Percentiles rank a stretch among this genome's conserved stretches.
Conservation (phyloP, 1,140 invertebrate genomes). For the Zaprionus ghesquierei region DNA sequence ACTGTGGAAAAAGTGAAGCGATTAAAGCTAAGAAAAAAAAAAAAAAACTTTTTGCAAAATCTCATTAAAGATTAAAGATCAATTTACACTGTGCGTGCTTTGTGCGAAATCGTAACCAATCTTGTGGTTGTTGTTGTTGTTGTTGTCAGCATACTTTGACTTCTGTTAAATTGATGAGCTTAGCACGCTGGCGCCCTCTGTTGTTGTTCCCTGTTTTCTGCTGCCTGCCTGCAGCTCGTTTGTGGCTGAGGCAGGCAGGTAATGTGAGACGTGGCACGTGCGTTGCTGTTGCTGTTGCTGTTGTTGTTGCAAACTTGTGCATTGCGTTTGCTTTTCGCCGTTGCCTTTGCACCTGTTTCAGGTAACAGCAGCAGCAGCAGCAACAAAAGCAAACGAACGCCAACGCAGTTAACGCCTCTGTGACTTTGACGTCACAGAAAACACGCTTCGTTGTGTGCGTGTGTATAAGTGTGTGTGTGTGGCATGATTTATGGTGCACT, state of each 20-base stretch:
- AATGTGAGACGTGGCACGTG: slow-evolving; percentile 19
- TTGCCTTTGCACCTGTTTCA: slow-evolving; percentile 23
- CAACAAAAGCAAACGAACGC: slow-evolving; percentile 7
- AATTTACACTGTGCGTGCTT: background rate
- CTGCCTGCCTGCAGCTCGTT: no score
- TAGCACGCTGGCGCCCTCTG: background rate
- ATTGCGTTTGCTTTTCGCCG: background rate
- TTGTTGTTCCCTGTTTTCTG: background rate
- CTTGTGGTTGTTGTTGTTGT: background rate
- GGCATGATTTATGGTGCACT: slow-evolving; percentile 58
- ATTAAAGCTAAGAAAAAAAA: background rate
- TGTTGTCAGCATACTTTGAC: slow-evolving; percentile 1
- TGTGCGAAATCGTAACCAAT: background rate
- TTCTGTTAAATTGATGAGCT: slow-evolving; percentile 24
- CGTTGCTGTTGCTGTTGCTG: background rate
- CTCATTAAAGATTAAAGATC: slow-evolving; percentile 1
- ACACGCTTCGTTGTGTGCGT: background rate
- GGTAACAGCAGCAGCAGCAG: slow-evolving; percentile 6
- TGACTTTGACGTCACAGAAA: slow-evolving; percentile 60
- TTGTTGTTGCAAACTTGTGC: slow-evolving; percentile 9
- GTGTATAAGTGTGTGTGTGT: background rate
- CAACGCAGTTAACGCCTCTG: slow-evolving; percentile 49
- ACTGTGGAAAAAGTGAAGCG: background rate
- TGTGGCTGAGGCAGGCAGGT: background rate
- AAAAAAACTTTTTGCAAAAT: background rate